Base-by-base conservation (phyloP, 2,113 vertebrate species). In the Cottus gobio region DNA sequence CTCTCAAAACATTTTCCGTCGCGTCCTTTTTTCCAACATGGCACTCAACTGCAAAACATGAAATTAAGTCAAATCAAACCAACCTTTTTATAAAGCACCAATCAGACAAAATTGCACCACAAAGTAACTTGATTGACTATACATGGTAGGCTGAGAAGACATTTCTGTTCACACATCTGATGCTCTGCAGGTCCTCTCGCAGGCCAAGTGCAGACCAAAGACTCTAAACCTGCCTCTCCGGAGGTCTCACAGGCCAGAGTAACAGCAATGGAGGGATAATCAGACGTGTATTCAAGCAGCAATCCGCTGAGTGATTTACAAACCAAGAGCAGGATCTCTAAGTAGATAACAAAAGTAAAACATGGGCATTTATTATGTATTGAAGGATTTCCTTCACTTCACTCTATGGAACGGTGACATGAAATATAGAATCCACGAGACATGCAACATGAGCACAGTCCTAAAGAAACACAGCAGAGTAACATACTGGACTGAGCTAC, bases 161-260 rank as follows among this genome's bases (percentile, higher is more conserved):
- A 36, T 86, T 84, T 69, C 15, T 48, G 28, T 60, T 79, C 50
- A 82, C 60, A 82, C 22, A 70, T 83, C 44, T 64, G 56, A 83
- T 75, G 73, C 73, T 77, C 64, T 71, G 42, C 46, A 31, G 64
- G 70, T 75, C 22, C 34, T 85, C 48, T 68, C 30, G 37, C 46
- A 18, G 42, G 18, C n/a, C 69, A 63, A 9, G 28, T 54, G 20
- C 31, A 5, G 63, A 66, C 75, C 66, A 72, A 75, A 73, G 48
- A 76, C 30, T 64, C 48, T 37, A 52, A 67, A 80, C 36, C 77
- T 67, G 70, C 77, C 65, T 66, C 77, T 77, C 64, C 11, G 5
- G 30, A 42, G 67, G 67, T 63, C 42, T 75, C 22, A 67, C 31
- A 46, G 56, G 28, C 31, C 24, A 44, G 24, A 11, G 46, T 28